A percentile compares a stretch with the other conserved stretches of the same genome.
phyloP scores from a whole-genome alignment of 1,140 invertebrate genomes.

The Polyergus mexicanus region DNA sequence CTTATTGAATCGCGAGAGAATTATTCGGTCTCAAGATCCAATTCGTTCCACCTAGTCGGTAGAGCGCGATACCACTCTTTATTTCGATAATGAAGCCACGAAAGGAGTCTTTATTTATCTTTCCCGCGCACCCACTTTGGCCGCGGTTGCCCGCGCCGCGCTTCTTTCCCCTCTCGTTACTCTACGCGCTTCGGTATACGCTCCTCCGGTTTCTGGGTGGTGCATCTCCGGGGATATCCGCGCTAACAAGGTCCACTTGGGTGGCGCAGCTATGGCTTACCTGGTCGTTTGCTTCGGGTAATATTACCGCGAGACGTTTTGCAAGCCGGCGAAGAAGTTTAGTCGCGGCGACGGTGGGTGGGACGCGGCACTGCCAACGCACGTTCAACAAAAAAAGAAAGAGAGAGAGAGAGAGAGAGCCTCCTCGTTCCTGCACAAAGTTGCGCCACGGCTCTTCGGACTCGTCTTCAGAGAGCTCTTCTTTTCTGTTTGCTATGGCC shows the following conservation, averaged over 20 bases:
- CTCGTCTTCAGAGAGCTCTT: constrained; percentile 20
- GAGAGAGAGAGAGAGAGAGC: constrained; percentile 25
- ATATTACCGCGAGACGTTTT: constrained; percentile 79
- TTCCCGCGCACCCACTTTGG: background rate
- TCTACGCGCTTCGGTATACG: constrained; percentile 59
- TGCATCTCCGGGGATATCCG: constrained; percentile 72
- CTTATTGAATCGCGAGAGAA: background rate
- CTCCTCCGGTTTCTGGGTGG: constrained; percentile 81
- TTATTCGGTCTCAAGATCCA: background rate
- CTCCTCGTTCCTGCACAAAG: constrained; percentile 50
- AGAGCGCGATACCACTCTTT: constrained; percentile 32
- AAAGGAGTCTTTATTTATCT: constrained; percentile 72
- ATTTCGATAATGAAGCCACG: constrained; percentile 77
- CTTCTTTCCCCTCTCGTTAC: constrained; percentile 59
- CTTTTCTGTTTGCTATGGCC: background rate
- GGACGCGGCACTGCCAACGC: constrained; percentile 50
- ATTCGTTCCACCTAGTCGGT: constrained; percentile 10
- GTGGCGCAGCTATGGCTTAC: constrained; percentile 76
- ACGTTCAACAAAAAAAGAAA: constrained; percentile 16
- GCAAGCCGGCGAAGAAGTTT: constrained; percentile 69
- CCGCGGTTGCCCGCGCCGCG: constrained; percentile 12
- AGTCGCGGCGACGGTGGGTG: constrained; percentile 70
- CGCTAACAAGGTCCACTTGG: constrained; percentile 84
- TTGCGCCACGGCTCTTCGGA: constrained; percentile 47
- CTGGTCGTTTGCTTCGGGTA: constrained; percentile 76